Evolutionary conservation across 2,888 invertebrate species (phyloP), one percentile per base, ranked within the genome.

Genomic region (Athalia cordata): DNA sequence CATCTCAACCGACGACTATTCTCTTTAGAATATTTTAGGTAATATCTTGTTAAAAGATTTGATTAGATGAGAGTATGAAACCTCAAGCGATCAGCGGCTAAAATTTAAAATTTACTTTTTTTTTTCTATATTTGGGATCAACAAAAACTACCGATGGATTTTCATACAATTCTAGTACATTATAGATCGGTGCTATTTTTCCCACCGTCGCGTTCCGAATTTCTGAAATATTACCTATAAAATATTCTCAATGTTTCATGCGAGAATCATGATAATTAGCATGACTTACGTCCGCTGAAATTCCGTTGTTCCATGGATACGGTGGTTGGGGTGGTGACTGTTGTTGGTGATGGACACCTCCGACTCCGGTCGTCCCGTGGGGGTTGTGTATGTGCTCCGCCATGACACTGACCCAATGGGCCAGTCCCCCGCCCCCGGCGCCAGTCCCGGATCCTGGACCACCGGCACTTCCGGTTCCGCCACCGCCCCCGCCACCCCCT

Each of bases 391-490:
- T 97, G 90, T 97, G 97, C 89, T 97, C 97, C 80, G 97, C 97
- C 97, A 97, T 97, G 87, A 97, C 97, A 89, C 97, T 97, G 97
- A 97, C 97, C 97, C 97, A 97, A 92, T 97, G 97, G 88, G 97
- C 97, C 89, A 97, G 93, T 80, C 96, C 96, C 88, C 89, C 87
- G 78, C 88, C 85, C 70, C 84, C 85, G 77, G 78, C 82, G 47
- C 81, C 82, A 77, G 86, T 84, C 72, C 88, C 88, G 74, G 92
- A 91, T 83, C 90, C 91, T 78, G 91, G 92, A 72, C 92, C 91
- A 79, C 91, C 90, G 87, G 91, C 92, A 81, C 91, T 89, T 79
- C 88, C 89, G 72, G 87, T 86, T 45, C 88, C 87, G 77, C 90
- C 90, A 75, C 86, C 87, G 50, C 88, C 92, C 85, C 92, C 92